Evolutionary conservation across 2,113 vertebrate genomes (phyloP), one percentile per base, ranked within the genome.

Genomic region (Coptodon rendalli): DNA sequence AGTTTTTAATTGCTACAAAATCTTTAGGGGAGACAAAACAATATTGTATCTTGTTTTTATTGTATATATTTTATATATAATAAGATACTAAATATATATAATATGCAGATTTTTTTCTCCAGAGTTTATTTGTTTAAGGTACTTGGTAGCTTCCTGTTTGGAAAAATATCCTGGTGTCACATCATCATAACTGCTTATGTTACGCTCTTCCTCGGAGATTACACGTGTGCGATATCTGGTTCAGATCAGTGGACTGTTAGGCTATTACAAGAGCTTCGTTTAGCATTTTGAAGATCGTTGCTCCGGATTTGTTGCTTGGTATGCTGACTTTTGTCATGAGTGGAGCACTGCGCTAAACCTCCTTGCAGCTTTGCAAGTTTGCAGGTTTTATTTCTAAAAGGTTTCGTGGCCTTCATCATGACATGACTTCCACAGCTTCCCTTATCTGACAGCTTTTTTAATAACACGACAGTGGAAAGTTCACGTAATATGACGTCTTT

Each of bases 91-190:
- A 63, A 63, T 63, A 63, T 36, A 66, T 7, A 36, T 10, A 66
- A n/a, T 12, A 66, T 66, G 61, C 12, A 9, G 12, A 71, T 16
- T 16, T 71, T 38, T 0, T 61, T 61, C 29, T 31, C 27, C 14
- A 31, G 57, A 61, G 29, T 61, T 61, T 61, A 61, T 61, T 61
- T 61, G 59, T 61, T 61, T 11, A 61, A 61, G 59, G 59, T 34
- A 61, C 29, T 61, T 61, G 2, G 14, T 31, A 31, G 1, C 9
- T 61, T 61, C 29, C 16, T 61, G 57, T 61, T 34, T 61, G 29
- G 2, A 61, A 61, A 61, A 61, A 0, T 61, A 61, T 61, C 57
- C 57, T 4, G 57, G 29, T 34, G 0, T 3, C 3, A 1, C 29
- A 34, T 61, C 16, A 61, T 61, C 27, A 2, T 6, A 4, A 61